Base-by-base conservation (phyloP, 2,888 invertebrate genomes). In the Biston betularia region DNA sequence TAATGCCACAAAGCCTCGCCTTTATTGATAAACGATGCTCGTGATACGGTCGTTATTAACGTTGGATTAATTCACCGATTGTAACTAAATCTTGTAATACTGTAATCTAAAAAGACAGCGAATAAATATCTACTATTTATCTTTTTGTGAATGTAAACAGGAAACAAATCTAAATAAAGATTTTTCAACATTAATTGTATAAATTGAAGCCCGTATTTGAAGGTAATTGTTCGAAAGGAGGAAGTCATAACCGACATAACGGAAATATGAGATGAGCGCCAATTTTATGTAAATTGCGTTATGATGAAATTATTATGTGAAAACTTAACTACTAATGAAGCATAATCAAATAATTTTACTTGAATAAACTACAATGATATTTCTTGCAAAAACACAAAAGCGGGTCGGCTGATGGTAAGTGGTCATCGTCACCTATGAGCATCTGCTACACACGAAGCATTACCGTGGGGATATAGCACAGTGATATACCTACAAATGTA, bases 211-310 rank as follows among this genome's bases (percentile, higher is more conserved):
- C 64, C 65, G 58, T 71, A 71, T 78, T 76, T 76, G 72, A 73
- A 71, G 71, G 68, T 70, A 69, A 69, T 74, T 75, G 71, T 77
- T 68, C 68, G 63, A 72, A 74, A 75, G 74, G 77, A 75, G 77
- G 75, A 76, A 78, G 77, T 72, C 76, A 77, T 79, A 80, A 78
- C 75, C 72, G 72, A 77, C 76, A 80, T 78, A 78, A 78, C 76
- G 76, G 34, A n/a, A 34, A 45, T 45, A 9, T n/a, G 14, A 56
- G n/a, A 45, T 35, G 6, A 44, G n/a, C 4, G 8, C 8, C 1
- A 24, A 24, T 8, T 42, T 45, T 46, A 15, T 46, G 46, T n/a
- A 45, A 2, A 8, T 1, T 14, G n/a, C 14, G 14, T 14, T 6
- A 42, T 42, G 10, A 42, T 24, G 3, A 24, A 24, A 24, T 24